phyloP scores from a whole-genome alignment of 2,113 vertebrate species.

The Anhinga anhinga region DNA sequence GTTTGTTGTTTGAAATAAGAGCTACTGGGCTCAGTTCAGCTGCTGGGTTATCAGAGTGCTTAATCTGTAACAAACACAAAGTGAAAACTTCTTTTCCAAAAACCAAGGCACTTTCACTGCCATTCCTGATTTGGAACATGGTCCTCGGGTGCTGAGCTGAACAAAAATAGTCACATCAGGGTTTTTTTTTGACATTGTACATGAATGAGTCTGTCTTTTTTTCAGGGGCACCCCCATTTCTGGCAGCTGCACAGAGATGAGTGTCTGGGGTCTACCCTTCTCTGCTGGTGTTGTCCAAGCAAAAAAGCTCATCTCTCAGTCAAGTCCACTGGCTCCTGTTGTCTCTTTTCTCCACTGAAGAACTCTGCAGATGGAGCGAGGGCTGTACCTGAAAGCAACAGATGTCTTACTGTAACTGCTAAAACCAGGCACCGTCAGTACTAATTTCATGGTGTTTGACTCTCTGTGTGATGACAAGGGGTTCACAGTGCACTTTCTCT shows the following conservation, averaged over 20 bases:
- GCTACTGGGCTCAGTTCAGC: neutral
- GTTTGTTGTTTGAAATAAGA: slow-evolving; percentile 27
- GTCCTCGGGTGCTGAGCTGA: neutral
- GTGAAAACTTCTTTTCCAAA: neutral
- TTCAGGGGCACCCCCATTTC: neutral
- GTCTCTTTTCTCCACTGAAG: neutral
- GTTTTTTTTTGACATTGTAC: neutral
- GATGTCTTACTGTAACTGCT: neutral
- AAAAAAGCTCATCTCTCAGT: neutral
- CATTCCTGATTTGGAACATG: neutral
- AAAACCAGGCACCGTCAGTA: neutral
- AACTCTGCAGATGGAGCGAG: neutral
- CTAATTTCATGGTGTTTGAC: neutral
- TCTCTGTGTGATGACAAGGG: neutral
- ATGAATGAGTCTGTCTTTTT: neutral
- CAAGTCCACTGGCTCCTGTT: neutral
- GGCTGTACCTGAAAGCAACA: slow-evolving; percentile 5
- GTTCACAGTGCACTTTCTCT: neutral
- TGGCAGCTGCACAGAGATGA: neutral
- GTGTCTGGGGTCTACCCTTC: neutral
- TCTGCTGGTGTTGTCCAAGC: neutral
- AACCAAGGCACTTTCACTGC: neutral
- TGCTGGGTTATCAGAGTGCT: neutral
- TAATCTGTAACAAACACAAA: neutral
- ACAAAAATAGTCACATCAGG: neutral